Percentiles rank a stretch among this genome's conserved stretches.
phyloP scores from a whole-genome alignment of 2,797 vertebrate genomes.

The Urocyon cinereoargenteus region DNA sequence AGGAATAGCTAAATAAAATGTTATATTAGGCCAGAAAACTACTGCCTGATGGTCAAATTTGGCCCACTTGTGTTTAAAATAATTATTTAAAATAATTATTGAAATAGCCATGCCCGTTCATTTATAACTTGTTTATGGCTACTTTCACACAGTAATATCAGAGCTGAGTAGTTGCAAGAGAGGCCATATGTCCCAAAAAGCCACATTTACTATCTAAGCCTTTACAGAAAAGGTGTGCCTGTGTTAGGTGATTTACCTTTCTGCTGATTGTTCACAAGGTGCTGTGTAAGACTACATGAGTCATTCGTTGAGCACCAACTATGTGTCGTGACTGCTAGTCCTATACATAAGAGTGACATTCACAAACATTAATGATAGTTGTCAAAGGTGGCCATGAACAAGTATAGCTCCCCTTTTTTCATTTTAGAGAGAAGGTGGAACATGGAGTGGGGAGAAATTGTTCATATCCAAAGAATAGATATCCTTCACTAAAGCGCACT shows the following conservation, averaged over 20 bases:
- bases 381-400: background rate
- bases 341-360: background rate
- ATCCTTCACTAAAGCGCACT: background rate
- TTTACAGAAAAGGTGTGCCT: background rate
- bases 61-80: background rate
- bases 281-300: background rate
- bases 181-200: background rate
- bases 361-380: background rate
- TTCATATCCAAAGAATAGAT: background rate
- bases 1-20: background rate
- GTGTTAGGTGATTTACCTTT: background rate
- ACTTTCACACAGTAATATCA: background rate
- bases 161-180: background rate
- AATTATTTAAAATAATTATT: background rate
- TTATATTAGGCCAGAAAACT: background rate
- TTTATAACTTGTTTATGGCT: background rate
- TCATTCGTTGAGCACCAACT: background rate
- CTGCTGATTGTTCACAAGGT: background rate
- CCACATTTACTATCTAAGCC: background rate
- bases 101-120: background rate
- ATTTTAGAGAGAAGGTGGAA: background rate
- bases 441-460: background rate
- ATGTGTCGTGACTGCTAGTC: background rate
- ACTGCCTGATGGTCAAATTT: background rate
- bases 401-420: background rate